phyloP scores from a whole-genome alignment of 2,113 vertebrate genomes.

The Archocentrus centrarchus region DNA sequence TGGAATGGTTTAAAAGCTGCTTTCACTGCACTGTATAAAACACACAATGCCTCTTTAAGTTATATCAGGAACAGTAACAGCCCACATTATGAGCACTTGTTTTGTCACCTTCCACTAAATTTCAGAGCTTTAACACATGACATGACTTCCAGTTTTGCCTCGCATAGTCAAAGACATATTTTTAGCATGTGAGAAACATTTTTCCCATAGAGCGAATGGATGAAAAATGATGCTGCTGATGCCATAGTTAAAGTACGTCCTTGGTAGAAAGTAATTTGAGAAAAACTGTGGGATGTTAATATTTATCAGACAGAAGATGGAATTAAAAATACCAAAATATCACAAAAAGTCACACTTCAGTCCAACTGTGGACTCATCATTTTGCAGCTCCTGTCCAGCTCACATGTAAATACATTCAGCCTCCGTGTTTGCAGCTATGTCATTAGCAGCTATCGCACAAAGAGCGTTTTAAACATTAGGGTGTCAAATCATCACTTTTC shows the following conservation, averaged over 20 bases:
- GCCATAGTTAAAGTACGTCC: neutral
- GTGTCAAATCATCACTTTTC: conserved; percentile 20
- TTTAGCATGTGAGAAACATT: neutral
- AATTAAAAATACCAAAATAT: neutral
- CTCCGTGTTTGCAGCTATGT: neutral
- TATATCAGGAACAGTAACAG: neutral
- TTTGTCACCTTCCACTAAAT: neutral
- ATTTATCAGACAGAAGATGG: neutral
- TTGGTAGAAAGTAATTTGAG: neutral
- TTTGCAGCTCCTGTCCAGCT: neutral
- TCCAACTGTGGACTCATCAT: neutral
- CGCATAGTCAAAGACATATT: neutral
- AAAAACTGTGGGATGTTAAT: neutral
- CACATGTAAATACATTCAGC: conserved; percentile 16
- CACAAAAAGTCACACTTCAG: neutral
- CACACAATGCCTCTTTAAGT: neutral
- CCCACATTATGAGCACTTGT: neutral
- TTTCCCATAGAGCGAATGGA: neutral
- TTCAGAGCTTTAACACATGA: neutral
- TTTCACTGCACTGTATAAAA: conserved; percentile 4
- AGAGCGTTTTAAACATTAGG: conserved; percentile 19
- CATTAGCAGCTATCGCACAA: conserved; percentile 30
- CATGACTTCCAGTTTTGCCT: neutral
- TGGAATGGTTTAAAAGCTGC: neutral
- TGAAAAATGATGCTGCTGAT: neutral